Conservation (phyloP, 2,113 vertebrate genomes). For the Pholis gunnellus region DNA sequence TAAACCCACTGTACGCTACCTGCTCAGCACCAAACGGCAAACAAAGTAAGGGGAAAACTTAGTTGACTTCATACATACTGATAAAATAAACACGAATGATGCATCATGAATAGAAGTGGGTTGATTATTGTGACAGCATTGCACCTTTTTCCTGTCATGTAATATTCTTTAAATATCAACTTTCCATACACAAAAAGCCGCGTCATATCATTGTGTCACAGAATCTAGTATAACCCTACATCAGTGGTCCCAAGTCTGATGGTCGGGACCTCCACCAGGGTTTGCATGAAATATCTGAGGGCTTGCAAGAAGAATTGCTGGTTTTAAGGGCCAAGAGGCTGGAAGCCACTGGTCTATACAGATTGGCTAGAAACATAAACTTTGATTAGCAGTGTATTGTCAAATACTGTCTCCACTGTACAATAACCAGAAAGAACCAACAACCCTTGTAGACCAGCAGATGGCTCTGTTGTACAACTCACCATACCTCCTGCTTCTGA, state of each 20-base stretch:
- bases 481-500: not conserved
- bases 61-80: not conserved
- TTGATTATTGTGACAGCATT: not conserved
- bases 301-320: not conserved
- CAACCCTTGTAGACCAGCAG: conserved; percentile 49
- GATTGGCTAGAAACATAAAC: not conserved
- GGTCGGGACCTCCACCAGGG: too few relatives aligned
- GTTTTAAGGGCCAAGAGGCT: not conserved
- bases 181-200: not conserved
- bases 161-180: not conserved
- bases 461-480: conserved; percentile 61
- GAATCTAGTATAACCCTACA: not conserved
- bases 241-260: not conserved
- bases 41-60: too few relatives aligned
- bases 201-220: not conserved
- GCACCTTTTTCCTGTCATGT: not conserved
- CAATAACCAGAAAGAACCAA: not conserved
- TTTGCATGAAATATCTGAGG: not conserved
- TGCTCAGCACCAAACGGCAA: too few relatives aligned
- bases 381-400: not conserved
- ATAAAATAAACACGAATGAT: not conserved
- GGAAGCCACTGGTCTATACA: not conserved
- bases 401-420: not conserved
- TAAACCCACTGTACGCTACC: too few relatives aligned
- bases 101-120: not conserved